Conservation (phyloP, 2,113 vertebrate genomes). For the Indicator maculatus region DNA sequence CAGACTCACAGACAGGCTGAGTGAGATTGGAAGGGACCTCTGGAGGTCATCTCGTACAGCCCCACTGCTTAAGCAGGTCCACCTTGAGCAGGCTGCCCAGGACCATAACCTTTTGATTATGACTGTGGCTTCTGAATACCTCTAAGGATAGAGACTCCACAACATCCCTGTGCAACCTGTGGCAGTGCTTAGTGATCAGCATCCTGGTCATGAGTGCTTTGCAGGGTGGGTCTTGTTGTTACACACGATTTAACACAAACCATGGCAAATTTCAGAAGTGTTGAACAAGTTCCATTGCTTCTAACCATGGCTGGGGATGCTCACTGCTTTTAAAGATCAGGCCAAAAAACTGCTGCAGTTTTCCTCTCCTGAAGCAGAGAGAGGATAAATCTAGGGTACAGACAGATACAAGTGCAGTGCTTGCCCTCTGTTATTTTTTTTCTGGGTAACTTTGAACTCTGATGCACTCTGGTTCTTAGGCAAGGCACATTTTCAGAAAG, state of each 20-base stretch:
- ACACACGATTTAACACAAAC: neutral
- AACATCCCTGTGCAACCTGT: neutral
- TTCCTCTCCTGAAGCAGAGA: neutral
- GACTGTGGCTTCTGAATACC: neutral
- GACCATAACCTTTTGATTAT: neutral
- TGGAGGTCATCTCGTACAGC: neutral
- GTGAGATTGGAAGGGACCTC: neutral
- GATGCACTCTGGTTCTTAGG: neutral
- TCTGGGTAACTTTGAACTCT: conserved; percentile 51
- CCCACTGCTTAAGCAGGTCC: neutral
- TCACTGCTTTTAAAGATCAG: neutral
- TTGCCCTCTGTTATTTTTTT: conserved; percentile 24
- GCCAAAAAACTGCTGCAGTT: neutral
- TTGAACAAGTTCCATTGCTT: neutral
- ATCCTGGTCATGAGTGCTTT: neutral
- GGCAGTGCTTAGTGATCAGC: neutral
- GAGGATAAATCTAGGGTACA: neutral
- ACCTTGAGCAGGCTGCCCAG: neutral
- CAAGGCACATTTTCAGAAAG: conserved; percentile 2
- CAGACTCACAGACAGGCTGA: neutral
- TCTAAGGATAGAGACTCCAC: neutral
- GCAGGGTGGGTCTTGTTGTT: neutral
- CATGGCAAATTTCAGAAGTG: neutral
- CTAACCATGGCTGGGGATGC: neutral
- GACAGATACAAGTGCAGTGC: neutral